Conservation (phyloP, 1,140 invertebrate genomes). For the Heliconius melpomene region DNA sequence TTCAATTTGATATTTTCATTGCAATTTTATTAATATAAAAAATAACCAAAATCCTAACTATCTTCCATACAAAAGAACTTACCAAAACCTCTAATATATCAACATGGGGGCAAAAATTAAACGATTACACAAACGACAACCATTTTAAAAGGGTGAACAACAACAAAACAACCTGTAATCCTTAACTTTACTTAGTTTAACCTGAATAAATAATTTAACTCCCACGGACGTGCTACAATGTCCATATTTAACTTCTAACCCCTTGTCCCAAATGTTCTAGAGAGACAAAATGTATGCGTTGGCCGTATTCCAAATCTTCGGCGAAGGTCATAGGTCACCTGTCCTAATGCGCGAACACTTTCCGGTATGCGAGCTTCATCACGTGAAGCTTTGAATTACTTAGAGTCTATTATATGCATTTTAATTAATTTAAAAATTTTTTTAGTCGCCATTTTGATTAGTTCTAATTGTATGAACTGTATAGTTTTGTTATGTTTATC, state of each 20-base stretch:
- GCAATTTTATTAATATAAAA: background rate
- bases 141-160: conserved; percentile 21
- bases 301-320: conserved; percentile 59
- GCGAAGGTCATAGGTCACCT: conserved; percentile 57
- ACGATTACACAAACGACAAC: background rate
- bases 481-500: no score
- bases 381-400: conserved; percentile 7
- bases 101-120: conserved; percentile 7
- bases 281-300: conserved; percentile 63
- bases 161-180: conserved; percentile 28
- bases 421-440: no score
- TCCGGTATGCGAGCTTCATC: conserved; percentile 38
- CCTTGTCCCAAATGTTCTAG: conserved; percentile 49
- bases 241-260: conserved; percentile 65
- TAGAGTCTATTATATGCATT: background rate
- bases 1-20: no score
- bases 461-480: no score
- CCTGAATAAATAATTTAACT: conserved; percentile 52
- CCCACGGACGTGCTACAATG: conserved; percentile 45
- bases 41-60: background rate
- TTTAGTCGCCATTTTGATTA: no score
- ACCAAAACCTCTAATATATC: background rate
- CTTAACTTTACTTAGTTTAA: conserved; percentile 27
- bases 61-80: background rate
- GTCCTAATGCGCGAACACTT: conserved; percentile 57